A percentile compares a stretch with the other conserved stretches of the same genome.
These are phyloP conservation scores for Campoplex nolae DNA, from an alignment of 2,888 invertebrate species.

Conservation along the genomic window DNA sequence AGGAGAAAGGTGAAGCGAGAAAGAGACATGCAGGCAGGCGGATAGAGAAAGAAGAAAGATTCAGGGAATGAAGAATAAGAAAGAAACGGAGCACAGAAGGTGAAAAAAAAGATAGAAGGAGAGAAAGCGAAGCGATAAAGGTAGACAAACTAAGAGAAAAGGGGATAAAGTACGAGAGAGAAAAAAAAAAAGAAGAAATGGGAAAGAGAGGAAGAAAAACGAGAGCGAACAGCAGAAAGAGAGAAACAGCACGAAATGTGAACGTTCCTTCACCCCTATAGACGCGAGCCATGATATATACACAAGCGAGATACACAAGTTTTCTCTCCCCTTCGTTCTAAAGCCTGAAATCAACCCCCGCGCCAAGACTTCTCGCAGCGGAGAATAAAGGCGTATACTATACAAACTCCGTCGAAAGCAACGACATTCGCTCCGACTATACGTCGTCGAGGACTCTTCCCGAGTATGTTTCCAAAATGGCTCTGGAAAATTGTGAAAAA, in stretches of 20 bases:
- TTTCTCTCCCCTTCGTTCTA: constrained; percentile 57
- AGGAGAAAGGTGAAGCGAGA: constrained; percentile 5
- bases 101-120: constrained; percentile 7
- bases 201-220: background rate
- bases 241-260: constrained; percentile 28
- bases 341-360: constrained; percentile 60
- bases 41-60: background rate
- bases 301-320: constrained; percentile 48
- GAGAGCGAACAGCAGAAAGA: background rate
- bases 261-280: constrained; percentile 59
- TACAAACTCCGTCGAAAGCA: constrained; percentile 41
- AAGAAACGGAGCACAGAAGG: background rate
- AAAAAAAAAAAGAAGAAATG: background rate
- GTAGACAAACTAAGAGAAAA: background rate
- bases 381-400: constrained; percentile 39
- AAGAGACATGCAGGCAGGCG: background rate
- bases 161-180: background rate
- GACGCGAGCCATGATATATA: constrained; percentile 27
- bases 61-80: background rate
- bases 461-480: constrained; percentile 48
- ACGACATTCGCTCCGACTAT: constrained; percentile 35
- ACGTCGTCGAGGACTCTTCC: constrained; percentile 44
- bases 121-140: background rate
- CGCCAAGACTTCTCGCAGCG: constrained; percentile 54
- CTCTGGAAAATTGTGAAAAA: constrained; percentile 21